phyloP scores from a whole-genome alignment of 2,113 vertebrate genomes.

The Conger conger region DNA sequence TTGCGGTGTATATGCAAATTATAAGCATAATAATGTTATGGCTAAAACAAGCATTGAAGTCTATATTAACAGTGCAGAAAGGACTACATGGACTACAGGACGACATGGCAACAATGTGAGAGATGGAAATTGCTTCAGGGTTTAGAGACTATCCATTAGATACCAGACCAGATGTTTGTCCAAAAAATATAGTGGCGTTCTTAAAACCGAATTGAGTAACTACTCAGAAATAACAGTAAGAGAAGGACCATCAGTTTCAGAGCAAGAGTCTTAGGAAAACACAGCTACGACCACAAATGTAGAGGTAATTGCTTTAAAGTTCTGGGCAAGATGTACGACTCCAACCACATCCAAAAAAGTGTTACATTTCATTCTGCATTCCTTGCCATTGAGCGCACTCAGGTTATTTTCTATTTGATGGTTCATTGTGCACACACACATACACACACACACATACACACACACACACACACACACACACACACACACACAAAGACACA shows the following conservation, averaged over 20 bases:
- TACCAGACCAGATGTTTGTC: too few relatives aligned
- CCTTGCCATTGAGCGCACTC: slow-evolving; percentile 35
- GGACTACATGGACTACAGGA: too few relatives aligned
- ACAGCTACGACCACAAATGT: background rate
- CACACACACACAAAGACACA: too few relatives aligned
- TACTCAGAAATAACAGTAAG: background rate
- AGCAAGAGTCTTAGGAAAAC: background rate
- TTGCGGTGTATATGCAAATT: too few relatives aligned
- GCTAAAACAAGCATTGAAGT: too few relatives aligned
- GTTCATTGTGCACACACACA: slow-evolving; percentile 47
- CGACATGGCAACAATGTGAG: too few relatives aligned
- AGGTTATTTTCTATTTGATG: slow-evolving; percentile 37
- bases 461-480: too few relatives aligned
- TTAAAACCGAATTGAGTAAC: background rate
- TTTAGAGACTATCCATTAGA: background rate
- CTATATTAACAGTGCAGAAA: too few relatives aligned
- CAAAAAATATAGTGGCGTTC: background rate
- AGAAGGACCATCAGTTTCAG: background rate
- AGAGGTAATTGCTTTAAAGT: background rate
- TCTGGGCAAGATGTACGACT: background rate
- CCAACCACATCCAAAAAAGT: background rate
- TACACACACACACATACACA: slow-evolving; percentile 54
- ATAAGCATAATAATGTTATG: too few relatives aligned
- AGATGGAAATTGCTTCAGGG: background rate
- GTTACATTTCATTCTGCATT: background rate